phyloP scores from a whole-genome alignment of 2,888 invertebrate species.

The Phengaris alcon region DNA sequence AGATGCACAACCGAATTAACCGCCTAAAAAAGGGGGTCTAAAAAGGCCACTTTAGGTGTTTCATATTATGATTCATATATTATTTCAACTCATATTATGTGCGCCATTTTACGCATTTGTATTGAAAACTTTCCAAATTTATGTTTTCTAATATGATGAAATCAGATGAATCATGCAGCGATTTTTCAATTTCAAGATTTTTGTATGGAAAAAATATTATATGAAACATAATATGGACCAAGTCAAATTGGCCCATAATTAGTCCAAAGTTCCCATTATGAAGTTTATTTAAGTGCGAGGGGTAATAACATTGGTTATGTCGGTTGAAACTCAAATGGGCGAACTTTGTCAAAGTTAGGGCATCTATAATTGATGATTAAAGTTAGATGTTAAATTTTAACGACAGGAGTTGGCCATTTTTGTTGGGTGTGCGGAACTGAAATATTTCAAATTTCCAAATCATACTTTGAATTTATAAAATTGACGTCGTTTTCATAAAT shows the following conservation, averaged over 20 bases:
- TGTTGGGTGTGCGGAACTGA: constrained; percentile 17
- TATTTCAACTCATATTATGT: too few species aligned
- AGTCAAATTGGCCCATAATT: constrained; percentile 32
- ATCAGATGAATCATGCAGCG: too few species aligned
- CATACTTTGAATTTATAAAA: neutral
- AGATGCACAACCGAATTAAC: constrained; percentile 32
- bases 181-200: too few species aligned
- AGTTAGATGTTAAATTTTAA: constrained; percentile 45
- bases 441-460: constrained; percentile 17
- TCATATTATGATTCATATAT: too few species aligned
- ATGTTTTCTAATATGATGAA: too few species aligned
- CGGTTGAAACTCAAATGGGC: constrained; percentile 59
- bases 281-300: constrained; percentile 34
- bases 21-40: neutral
- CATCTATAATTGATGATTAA: constrained; percentile 67
- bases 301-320: constrained; percentile 51
- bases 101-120: too few species aligned
- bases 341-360: constrained; percentile 61
- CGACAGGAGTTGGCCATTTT: constrained; percentile 38
- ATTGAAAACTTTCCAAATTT: too few species aligned
- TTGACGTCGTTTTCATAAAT: neutral
- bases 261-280: constrained; percentile 30
- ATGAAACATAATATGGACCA: constrained; percentile 18
- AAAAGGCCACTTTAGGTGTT: too few species aligned
- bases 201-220: too few species aligned